phyloP scores from a whole-genome alignment of 2,888 invertebrate species.

The Conops quadrifasciatus region DNA sequence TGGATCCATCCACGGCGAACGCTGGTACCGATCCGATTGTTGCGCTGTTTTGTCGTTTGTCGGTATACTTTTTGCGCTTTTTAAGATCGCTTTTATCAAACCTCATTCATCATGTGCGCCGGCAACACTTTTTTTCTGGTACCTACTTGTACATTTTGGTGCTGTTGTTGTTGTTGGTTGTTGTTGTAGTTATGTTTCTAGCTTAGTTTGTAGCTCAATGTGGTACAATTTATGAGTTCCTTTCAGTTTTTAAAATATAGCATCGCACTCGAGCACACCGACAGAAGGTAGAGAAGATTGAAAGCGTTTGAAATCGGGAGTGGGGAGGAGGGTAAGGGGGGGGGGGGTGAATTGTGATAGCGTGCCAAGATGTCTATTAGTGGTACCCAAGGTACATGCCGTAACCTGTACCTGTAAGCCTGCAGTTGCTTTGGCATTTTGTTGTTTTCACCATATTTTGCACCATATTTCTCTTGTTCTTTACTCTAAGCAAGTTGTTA shows the following conservation, averaged over 20 bases:
- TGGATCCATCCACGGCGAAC: background rate
- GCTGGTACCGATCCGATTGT: background rate
- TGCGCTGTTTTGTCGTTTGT: constrained; percentile 2
- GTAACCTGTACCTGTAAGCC: too few relatives aligned
- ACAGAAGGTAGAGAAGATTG: background rate
- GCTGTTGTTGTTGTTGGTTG: constrained; percentile 15
- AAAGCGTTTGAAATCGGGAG: background rate
- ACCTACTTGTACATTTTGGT: background rate
- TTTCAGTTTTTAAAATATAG: constrained; percentile 36
- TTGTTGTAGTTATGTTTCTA: background rate
- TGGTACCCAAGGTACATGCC: too few relatives aligned
- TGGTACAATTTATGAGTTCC: constrained; percentile 35
- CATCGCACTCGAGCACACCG: constrained; percentile 23
- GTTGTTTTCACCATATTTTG: too few relatives aligned
- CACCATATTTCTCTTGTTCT: too few relatives aligned
- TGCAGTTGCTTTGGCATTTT: too few relatives aligned
- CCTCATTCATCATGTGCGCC: constrained; percentile 31
- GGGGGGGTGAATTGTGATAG: background rate
- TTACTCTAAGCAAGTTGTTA: too few relatives aligned
- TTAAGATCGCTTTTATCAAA: constrained; percentile 33
- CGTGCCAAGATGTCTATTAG: too few relatives aligned
- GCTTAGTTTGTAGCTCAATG: constrained; percentile 17
- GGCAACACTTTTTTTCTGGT: constrained; percentile 27
- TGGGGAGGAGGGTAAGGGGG: background rate
- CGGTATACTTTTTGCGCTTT: constrained; percentile 15